phyloP scores from a whole-genome alignment of 2,888 invertebrate genomes.

The Aquatica leii region DNA sequence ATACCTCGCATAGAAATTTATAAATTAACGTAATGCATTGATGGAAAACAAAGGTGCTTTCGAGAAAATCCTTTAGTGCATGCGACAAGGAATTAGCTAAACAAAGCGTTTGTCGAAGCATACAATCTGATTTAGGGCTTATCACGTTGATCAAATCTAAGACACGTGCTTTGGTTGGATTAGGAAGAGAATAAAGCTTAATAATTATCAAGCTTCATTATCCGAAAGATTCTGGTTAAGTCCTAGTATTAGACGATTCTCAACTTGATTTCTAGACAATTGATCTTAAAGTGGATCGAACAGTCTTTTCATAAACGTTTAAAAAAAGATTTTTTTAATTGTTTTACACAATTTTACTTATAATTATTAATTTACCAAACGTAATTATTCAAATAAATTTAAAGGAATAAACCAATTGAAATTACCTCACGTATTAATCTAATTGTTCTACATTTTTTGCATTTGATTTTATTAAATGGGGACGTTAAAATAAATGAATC shows the following conservation, averaged over 20 bases:
- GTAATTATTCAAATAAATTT: too few relatives aligned
- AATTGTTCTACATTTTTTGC: too few relatives aligned
- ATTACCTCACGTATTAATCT: too few relatives aligned
- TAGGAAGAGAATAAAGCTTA: constrained; percentile 9
- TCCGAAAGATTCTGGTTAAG: constrained; percentile 10
- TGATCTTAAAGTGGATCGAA: constrained; percentile 1
- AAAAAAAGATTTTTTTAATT: too few relatives aligned
- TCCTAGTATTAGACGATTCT: neutral
- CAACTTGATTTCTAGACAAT: constrained; percentile 11
- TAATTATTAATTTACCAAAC: too few relatives aligned
- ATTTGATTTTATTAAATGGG: too few relatives aligned
- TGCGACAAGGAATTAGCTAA: constrained; percentile 9
- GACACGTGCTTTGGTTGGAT: constrained; percentile 10
- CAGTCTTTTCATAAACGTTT: too few relatives aligned
- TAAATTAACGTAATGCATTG: neutral
- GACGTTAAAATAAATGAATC: constrained; percentile 1
- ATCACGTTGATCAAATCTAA: constrained; percentile 11
- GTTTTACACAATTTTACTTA: too few relatives aligned
- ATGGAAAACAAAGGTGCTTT: constrained; percentile 5
- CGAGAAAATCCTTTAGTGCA: constrained; percentile 1
- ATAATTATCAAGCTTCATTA: constrained; percentile 10
- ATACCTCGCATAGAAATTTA: constrained; percentile 1
- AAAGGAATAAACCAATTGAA: too few relatives aligned
- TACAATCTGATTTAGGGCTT: constrained; percentile 11
- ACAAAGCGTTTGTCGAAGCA: constrained; percentile 11